These are phyloP conservation scores for Hyppa rectilinea DNA, from an alignment of 2,888 invertebrate species.

Conservation along the genomic window DNA sequence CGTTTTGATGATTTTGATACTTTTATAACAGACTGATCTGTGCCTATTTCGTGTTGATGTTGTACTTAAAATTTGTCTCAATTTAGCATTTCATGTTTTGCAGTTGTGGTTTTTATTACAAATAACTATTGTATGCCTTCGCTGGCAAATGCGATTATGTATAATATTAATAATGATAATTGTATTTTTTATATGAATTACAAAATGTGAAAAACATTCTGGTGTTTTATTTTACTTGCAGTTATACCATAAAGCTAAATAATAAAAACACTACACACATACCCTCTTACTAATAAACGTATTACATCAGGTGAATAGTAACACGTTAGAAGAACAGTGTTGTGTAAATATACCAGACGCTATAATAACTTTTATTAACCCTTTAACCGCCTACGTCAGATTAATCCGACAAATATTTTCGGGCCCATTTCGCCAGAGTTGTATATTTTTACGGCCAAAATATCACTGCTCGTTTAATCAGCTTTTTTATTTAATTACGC, in stretches of 20 bases:
- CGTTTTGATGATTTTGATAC: conserved; percentile 65
- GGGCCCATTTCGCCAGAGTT: no score
- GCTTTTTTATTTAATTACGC: no score
- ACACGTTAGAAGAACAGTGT: no score
- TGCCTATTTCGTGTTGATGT: conserved; percentile 78
- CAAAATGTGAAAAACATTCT: conserved; percentile 76
- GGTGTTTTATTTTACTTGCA: conserved; percentile 70
- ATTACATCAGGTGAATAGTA: no score
- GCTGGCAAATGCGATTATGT: conserved; percentile 86
- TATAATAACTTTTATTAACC: no score
- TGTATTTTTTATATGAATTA: conserved; percentile 90
- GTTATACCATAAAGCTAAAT: background rate
- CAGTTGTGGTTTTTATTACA: conserved; percentile 78
- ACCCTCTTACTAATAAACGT: no score
- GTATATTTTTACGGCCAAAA: no score
- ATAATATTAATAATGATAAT: conserved; percentile 84
- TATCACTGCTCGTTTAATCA: no score
- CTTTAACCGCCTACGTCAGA: no score
- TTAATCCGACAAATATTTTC: no score
- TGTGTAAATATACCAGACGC: no score
- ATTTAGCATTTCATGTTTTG: conserved; percentile 79
- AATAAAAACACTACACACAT: no score
- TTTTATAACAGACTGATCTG: conserved; percentile 78
- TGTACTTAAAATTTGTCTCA: conserved; percentile 83
- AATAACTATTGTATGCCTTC: conserved; percentile 81